Conservation (phyloP, 2,113 vertebrate genomes). For the Hyperopisus bebe region DNA sequence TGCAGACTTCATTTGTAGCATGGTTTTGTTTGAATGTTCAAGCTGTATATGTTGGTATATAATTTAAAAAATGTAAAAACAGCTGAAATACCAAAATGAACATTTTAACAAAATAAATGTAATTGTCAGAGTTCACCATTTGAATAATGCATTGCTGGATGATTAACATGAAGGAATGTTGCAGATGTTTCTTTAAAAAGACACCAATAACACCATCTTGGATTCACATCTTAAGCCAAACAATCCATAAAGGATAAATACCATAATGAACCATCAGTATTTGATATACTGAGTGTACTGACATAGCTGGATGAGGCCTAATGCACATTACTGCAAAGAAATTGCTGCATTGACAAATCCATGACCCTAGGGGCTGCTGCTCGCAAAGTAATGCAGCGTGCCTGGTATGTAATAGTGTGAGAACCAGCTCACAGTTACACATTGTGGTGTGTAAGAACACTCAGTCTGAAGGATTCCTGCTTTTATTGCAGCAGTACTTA, state of each 20-base stretch:
- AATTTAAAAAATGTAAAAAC: conserved; percentile 47
- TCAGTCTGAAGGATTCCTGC: not conserved
- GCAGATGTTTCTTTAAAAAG: not conserved
- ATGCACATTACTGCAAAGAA: not conserved
- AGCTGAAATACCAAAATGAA: conserved; percentile 58
- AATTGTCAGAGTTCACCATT: conserved; percentile 41
- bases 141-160: not conserved
- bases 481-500: not conserved
- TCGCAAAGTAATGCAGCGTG: not conserved
- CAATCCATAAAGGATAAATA: not conserved
- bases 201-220: not conserved
- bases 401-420: not conserved
- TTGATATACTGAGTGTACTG: not conserved
- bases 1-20: conserved; percentile 51
- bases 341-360: not conserved
- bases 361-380: not conserved
- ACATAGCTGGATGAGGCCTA: not conserved
- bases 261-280: not conserved
- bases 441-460: not conserved
- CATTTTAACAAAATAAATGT: conserved; percentile 59
- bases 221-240: not conserved
- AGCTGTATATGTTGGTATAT: conserved; percentile 52
- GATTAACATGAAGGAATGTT: not conserved
- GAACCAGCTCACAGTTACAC: not conserved
- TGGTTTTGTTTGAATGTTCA: conserved; percentile 43